Conservation (phyloP, 2,888 invertebrate species). For the Lysandra bellargus region DNA sequence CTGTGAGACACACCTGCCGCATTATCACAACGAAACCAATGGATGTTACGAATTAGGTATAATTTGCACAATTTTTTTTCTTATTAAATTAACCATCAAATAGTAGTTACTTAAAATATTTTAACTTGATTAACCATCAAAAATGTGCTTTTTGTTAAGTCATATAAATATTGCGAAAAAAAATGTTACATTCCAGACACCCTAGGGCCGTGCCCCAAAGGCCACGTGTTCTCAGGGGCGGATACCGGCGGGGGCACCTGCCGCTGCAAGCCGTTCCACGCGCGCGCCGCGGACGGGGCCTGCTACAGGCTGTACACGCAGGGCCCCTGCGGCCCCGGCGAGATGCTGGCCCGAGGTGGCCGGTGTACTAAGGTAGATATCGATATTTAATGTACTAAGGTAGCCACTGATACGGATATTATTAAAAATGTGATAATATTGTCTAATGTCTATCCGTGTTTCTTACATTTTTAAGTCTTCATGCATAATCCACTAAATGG, state of each 20-base stretch:
- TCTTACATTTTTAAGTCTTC: too few relatives aligned
- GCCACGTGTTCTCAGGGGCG: conserved; percentile 84
- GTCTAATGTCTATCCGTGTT: too few relatives aligned
- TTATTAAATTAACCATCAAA: too few relatives aligned
- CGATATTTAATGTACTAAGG: neutral
- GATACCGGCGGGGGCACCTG: conserved; percentile 77
- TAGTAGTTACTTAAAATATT: neutral
- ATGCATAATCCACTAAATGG: too few relatives aligned
- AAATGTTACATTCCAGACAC: conserved; percentile 75
- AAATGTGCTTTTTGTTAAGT: neutral
- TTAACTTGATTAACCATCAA: neutral
- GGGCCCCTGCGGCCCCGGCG: conserved; percentile 86
- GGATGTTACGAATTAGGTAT: conserved; percentile 89
- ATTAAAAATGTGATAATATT: too few relatives aligned
- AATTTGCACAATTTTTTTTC: too few relatives aligned
- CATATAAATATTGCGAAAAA: neutral
- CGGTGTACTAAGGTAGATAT: conserved; percentile 77
- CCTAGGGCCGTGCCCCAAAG: conserved; percentile 86
- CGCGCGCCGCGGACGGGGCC: conserved; percentile 76
- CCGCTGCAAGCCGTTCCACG: conserved; percentile 85
- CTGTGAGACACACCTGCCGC: conserved; percentile 85
- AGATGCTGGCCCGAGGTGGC: conserved; percentile 86
- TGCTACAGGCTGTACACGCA: conserved; percentile 90
- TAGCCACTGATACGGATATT: neutral
- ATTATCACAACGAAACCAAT: conserved; percentile 85